Percentiles rank a stretch among this genome's conserved stretches.
phyloP scores from a whole-genome alignment of 2,797 vertebrate species.

The Eulemur rubriventer region DNA sequence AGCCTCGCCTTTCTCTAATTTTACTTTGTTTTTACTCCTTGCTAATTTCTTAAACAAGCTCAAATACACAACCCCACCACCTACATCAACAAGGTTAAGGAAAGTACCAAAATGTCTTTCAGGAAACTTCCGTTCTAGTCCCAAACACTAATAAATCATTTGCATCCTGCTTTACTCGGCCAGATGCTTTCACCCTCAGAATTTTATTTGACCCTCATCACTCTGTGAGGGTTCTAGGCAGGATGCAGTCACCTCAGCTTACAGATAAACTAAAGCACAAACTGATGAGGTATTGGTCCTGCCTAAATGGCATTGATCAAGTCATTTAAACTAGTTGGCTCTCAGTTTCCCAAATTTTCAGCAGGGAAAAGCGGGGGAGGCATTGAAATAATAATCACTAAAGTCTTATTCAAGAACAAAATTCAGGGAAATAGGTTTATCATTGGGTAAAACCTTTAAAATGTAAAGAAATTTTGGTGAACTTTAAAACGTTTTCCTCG shows the following conservation, averaged over 20 bases:
- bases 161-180: background rate
- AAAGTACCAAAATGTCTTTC: slow-evolving; percentile 42
- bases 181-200: background rate
- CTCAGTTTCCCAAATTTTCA: slow-evolving; percentile 13
- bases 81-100: background rate
- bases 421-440: background rate
- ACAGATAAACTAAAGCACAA: background rate
- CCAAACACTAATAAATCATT: background rate
- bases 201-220: background rate
- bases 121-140: background rate
- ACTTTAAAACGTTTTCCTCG: background rate
- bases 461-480: background rate
- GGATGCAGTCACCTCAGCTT: background rate
- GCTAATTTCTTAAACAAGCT: background rate
- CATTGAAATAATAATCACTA: background rate
- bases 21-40: background rate
- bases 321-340: background rate
- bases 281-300: background rate
- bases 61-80: background rate
- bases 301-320: background rate
- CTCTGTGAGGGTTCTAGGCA: background rate
- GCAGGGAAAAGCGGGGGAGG: background rate
- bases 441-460: slow-evolving; percentile 26
- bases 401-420: background rate
- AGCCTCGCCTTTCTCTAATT: slow-evolving; percentile 34